Conservation (phyloP, 2,888 invertebrate species). For the Lasius platythorax region DNA sequence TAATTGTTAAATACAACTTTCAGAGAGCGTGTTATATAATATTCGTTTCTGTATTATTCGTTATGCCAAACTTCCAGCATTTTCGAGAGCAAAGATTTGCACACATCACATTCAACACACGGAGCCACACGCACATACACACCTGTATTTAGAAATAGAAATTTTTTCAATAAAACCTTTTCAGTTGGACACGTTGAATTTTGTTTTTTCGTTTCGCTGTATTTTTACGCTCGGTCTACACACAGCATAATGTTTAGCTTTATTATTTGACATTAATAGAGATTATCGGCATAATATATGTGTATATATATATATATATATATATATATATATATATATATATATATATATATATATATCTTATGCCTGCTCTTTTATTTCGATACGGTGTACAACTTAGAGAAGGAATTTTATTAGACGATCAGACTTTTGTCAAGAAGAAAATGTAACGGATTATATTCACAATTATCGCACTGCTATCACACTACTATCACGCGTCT, state of each 20-base stretch:
- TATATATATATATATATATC: neutral
- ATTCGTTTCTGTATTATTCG: slow-evolving; percentile 67
- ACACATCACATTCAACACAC: slow-evolving; percentile 74
- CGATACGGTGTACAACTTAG: neutral
- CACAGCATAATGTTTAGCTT: slow-evolving; percentile 20
- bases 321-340: neutral
- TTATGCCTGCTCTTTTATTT: neutral
- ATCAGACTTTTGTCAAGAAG: neutral
- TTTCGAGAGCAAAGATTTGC: slow-evolving; percentile 70
- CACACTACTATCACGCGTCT: neutral
- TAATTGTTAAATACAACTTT: slow-evolving; percentile 64
- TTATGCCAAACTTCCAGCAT: slow-evolving; percentile 63
- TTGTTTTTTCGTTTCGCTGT: slow-evolving; percentile 82
- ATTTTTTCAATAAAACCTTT: slow-evolving; percentile 85
- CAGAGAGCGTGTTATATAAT: slow-evolving; percentile 61
- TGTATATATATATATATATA: neutral
- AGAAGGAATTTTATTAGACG: slow-evolving; percentile 1
- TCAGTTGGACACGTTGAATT: slow-evolving; percentile 84
- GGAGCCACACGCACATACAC: slow-evolving; percentile 80
- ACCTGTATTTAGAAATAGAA: slow-evolving; percentile 84
- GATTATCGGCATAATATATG: slow-evolving; percentile 19
- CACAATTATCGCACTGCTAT: neutral
- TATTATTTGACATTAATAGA: neutral
- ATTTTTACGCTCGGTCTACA: slow-evolving; percentile 82
- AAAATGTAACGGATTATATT: neutral